Evolutionary conservation across 2,888 invertebrate genomes (phyloP), one percentile per base, ranked within the genome.

Genomic region (Leuctra nigra): DNA sequence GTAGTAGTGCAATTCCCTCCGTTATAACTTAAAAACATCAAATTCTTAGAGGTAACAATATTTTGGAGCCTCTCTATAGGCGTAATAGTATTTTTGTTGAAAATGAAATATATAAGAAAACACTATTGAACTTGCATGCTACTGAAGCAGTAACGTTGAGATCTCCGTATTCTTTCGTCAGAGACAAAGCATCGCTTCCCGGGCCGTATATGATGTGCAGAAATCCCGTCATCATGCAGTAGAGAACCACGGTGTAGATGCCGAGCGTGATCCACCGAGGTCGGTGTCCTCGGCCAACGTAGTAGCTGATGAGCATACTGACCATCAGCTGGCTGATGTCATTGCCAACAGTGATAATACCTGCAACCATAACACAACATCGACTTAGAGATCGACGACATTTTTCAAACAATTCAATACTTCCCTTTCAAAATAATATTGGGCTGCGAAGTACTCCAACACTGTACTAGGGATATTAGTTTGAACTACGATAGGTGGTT

Each of bases 231-330:
- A 86, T 67, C 56, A 84, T 71, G 66, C 85, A 85, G 67, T 83
- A 85, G 2, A 79, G 66, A 0, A 84, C 82, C 22, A 82, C 80
- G 2, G 78, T 77, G 55, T 79, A 72, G 62, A 77, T 74, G 14
- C 78, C 78, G 60, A 82, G 73, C 3, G 84, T 83, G 67, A 86
- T 83, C 85, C 86, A 86, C 64, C 84, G 72, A 1, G 87, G 86
- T 59, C 86, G 75, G 71, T 86, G 84, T 38, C 84, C 82, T 65
- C 79, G 77, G 59, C 84, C 84, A 18, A 82, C 84, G 67, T 85
- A 85, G 66, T 86, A 86, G 60, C 83, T 82, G 59, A 86, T 68
- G 20, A 82, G 75, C 14, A 82, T 77, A 2, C 84, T 83, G 25
- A 83, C 79, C 62, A 86, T 73, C 56, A 86, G 73, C 68, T 83